Percentiles rank a stretch among this genome's conserved stretches.
Conservation (phyloP, 2,797 vertebrate genomes). For the Craterocephalus amniculus region DNA sequence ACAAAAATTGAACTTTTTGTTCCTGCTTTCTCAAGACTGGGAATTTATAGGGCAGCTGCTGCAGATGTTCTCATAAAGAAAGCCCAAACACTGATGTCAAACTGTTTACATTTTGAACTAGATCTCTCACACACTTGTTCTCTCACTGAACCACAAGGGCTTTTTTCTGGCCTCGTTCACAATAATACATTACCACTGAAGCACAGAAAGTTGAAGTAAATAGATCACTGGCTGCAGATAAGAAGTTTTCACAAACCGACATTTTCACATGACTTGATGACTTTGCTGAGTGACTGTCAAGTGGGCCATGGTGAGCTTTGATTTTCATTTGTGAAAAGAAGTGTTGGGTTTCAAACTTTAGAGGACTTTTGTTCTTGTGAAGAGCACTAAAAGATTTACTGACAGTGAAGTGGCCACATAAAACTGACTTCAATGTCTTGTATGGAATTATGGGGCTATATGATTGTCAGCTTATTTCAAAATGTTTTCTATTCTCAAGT, state of each 20-base stretch:
- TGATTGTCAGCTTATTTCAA: neutral
- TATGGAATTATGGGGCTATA: neutral
- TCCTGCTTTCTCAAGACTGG: conserved; percentile 79
- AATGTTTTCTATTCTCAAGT: neutral
- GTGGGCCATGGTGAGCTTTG: conserved; percentile 3
- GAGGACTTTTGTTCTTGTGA: neutral
- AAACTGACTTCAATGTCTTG: neutral
- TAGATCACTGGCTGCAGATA: conserved; percentile 54
- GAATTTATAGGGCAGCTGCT: conserved; percentile 85
- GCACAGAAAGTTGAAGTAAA: conserved; percentile 44
- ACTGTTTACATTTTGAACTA: conserved; percentile 76
- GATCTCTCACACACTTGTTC: conserved; percentile 77
- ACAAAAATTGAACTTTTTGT: conserved; percentile 84
- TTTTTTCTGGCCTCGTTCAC: conserved; percentile 54
- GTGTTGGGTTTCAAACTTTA: conserved; percentile 11
- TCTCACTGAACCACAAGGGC: conserved; percentile 63
- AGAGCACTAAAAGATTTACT: neutral
- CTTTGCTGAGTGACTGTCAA: conserved; percentile 38
- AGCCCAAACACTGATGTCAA: conserved; percentile 85
- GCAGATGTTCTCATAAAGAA: conserved; percentile 85
- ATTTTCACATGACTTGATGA: conserved; percentile 38
- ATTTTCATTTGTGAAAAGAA: conserved; percentile 29
- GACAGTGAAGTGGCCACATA: neutral
- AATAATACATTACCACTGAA: conserved; percentile 52
- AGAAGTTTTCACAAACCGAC: conserved; percentile 32